Evolutionary conservation across 2,888 invertebrate species (phyloP), one percentile per base, ranked within the genome.

Genomic region (Mystacides longicornis): DNA sequence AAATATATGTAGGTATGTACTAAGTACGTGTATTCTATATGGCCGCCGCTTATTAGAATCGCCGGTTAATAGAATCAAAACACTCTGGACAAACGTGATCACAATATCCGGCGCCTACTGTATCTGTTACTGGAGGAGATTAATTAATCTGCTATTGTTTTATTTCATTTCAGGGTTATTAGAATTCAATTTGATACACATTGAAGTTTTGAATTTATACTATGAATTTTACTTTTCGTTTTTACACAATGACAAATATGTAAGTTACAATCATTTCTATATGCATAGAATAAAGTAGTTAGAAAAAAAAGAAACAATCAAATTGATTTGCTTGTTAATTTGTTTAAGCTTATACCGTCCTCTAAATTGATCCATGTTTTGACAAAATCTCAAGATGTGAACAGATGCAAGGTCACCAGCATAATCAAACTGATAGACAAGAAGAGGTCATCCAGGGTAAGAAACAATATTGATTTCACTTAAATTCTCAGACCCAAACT

Each of bases 331-430:
- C n/a, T 14, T 50, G 19, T 37, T 2, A 14, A 46, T 19, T 58
- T 16, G 31, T 70, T 72, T 46, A 65, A 77, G 77, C 69, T 72
- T 22, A 65, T 67, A 0, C 69, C 72, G 65, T 69, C 67, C n/a
- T 65, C 73, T 52, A 77, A 75, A 63, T 65, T 77, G 23, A 68
- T 77, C 0, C 77, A 77, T 58, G 73, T 68, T 5, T 63, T 76
- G 61, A 76, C 75, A 21, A 77, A 75, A 61, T 75, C 77, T 20
- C 62, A 64, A 51, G 75, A 77, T 66, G 74, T 77, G 3, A 74
- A 72, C 1, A 69, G 77, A 57, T 65, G 64, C 37, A 69, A 71
- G 60, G 77, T 75, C 7, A 42, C 70, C 3, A 71, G 72, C 60
- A 58, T 77, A 22, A 62, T 76, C 46, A 66, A 72, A 2, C 69